Conservation (phyloP, 2,113 vertebrate species). For the Apteryx mantelli region DNA sequence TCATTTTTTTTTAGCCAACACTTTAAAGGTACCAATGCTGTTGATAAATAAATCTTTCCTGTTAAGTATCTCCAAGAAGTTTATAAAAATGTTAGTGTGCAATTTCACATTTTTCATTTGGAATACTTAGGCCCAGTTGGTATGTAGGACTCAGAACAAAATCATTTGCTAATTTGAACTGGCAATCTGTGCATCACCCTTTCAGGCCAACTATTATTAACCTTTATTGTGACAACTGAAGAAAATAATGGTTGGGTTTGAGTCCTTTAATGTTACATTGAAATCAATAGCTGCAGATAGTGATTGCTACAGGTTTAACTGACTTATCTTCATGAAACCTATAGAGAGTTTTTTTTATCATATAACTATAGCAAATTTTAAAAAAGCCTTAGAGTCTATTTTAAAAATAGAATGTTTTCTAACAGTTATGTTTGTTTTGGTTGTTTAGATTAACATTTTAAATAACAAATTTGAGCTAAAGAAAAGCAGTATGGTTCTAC, state of each 20-base stretch:
- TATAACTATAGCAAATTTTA: background rate
- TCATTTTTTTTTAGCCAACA: conserved; percentile 42
- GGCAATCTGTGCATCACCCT: conserved; percentile 53
- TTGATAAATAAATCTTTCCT: conserved; percentile 8
- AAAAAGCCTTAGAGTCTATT: background rate
- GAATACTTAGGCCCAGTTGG: background rate
- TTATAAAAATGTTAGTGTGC: background rate
- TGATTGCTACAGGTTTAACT: conserved; percentile 60
- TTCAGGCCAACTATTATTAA: conserved; percentile 67
- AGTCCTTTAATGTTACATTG: conserved; percentile 62
- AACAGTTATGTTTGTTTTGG: background rate
- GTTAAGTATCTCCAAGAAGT: background rate
- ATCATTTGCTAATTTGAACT: conserved; percentile 61
- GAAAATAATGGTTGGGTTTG: conserved; percentile 67
- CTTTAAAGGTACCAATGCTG: background rate
- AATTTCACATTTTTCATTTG: background rate
- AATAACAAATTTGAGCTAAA: background rate
- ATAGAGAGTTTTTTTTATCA: conserved; percentile 31
- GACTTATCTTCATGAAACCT: conserved; percentile 51
- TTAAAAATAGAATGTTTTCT: background rate
- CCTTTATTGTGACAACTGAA: conserved; percentile 71
- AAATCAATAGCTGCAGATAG: conserved; percentile 73
- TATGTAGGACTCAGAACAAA: conserved; percentile 32
- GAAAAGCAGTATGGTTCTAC: background rate
- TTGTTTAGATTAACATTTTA: background rate